Base-by-base conservation (phyloP, 2,797 vertebrate genomes). In the Propithecus deckenii region DNA sequence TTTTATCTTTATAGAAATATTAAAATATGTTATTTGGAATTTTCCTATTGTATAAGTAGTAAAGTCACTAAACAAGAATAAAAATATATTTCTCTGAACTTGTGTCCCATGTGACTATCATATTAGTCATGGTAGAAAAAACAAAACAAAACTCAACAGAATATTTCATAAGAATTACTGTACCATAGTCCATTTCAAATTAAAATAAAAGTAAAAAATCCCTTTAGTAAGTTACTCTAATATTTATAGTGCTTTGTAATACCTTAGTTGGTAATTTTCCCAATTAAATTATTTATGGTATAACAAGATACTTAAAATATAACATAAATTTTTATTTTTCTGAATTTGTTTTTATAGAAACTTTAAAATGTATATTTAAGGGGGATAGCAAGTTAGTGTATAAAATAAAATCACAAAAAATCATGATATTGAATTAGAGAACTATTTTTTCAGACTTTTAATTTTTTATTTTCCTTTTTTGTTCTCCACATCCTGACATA, bases 401-500 rank as follows among this genome's bases (percentile, higher is more conserved):
- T 71, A 63, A 89, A 97, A 79, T 74, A 61, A 91, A 91, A 50
- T 65, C 30, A 86, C 13, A 91, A 48, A 89, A 61, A 89, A 14
- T 32, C 55, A 8, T 18, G 20, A 75, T 3, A 50, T 20, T 89
- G 17, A 93, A 55, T 61, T 80, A 18, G 43, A 61, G 35, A 17
- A 15, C 11, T 28, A 0, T 59, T 85, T 94, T 86, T 80, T 57
- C 18, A 87, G 65, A 81, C 7, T 59, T 32, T 75, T 89, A 55
- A 61, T 85, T 92, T 94, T 89, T 89, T 86, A 55, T 67, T 97
- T 97, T 90, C 23, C 20, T 86, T 20, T 30, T 50, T 98, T 97
- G 86, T 91, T 91, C 76, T 94, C n/a, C 63, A 93, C 46, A 94
- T 87, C 78, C 57, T 88, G 85, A 89, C 79, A 7, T 92, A 63